Percentiles rank a stretch among this genome's conserved stretches.
These are phyloP conservation scores for Margaritifera margaritifera DNA, from an alignment of 2,888 invertebrate genomes.

Conservation along the genomic window DNA sequence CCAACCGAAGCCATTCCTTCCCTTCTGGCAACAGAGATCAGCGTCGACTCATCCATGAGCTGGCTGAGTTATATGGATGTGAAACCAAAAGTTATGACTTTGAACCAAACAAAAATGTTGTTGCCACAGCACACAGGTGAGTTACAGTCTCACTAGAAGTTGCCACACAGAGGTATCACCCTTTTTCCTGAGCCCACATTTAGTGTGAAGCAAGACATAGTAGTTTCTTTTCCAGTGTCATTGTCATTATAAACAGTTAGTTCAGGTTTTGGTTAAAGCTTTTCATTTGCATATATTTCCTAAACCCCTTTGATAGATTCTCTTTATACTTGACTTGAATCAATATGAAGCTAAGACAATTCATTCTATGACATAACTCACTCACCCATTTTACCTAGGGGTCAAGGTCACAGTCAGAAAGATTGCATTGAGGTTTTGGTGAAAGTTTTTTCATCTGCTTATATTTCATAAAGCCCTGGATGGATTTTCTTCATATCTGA, in stretches of 20 bases:
- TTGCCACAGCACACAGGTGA: slow-evolving; percentile 72
- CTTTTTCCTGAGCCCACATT: neutral
- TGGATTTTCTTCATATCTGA: too few species aligned
- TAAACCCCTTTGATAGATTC: too few species aligned
- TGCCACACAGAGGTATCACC: neutral
- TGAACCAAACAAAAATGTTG: slow-evolving; percentile 94
- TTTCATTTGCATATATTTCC: too few species aligned
- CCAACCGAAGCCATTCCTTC: slow-evolving; percentile 88
- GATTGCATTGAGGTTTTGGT: too few species aligned
- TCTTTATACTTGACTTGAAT: too few species aligned
- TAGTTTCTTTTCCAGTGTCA: neutral
- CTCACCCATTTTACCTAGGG: too few species aligned
- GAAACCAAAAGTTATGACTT: slow-evolving; percentile 95
- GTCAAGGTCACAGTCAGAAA: too few species aligned
- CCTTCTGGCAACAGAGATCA: slow-evolving; percentile 95
- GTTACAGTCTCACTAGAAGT: slow-evolving; percentile 9
- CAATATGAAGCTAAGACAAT: too few species aligned
- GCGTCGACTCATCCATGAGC: slow-evolving; percentile 92
- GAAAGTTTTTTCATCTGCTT: too few species aligned
- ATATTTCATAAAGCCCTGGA: too few species aligned
- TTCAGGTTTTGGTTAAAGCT: neutral
- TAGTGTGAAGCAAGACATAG: neutral
- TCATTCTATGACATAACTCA: too few species aligned
- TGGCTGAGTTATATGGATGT: slow-evolving; percentile 95
- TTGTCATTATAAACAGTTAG: neutral